These are phyloP conservation scores for Trididemnum miniatum DNA, from an alignment of 23 tunicate genomes.

Conservation along the genomic window DNA sequence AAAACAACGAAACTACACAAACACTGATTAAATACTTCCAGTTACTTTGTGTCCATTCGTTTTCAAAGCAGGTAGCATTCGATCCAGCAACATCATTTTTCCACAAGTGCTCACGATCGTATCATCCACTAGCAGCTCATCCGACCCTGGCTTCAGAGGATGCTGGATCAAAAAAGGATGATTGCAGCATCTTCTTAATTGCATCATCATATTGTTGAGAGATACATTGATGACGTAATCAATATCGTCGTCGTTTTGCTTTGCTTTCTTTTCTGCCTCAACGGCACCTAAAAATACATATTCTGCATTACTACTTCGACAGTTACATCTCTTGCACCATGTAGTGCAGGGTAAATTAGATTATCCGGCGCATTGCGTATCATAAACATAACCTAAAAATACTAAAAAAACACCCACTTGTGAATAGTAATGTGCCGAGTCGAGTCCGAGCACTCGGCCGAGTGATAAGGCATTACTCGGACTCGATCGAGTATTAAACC, in stretches of 20 bases:
- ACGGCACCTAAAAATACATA: too few species aligned
- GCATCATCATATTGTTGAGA: conserved; percentile 86
- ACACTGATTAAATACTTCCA: neutral
- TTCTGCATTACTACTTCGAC: too few species aligned
- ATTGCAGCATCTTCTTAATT: conserved; percentile 83
- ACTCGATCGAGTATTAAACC: too few species aligned
- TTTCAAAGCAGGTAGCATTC: conserved; percentile 60
- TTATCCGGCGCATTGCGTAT: too few species aligned
- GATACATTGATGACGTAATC: conserved; percentile 55
- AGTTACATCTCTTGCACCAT: too few species aligned
- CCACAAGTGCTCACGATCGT: conserved; percentile 63
- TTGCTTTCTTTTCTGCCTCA: too few species aligned
- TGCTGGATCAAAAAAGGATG: conserved; percentile 86
- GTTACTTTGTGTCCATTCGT: conserved; percentile 57
- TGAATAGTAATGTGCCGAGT: too few species aligned
- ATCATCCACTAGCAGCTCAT: conserved; percentile 44
- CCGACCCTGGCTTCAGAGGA: conserved; percentile 31
- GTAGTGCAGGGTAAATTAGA: too few species aligned
- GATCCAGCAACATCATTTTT: conserved; percentile 77
- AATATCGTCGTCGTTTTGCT: neutral
- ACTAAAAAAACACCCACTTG: too few species aligned
- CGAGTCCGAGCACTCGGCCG: too few species aligned
- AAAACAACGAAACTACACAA: neutral
- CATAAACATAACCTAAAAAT: too few species aligned
- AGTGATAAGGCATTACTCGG: too few species aligned